Percentiles rank a stretch among this genome's conserved stretches.
Evolutionary conservation across 2,888 invertebrate genomes (phyloP).

Genomic region (Celastrina argiolus): DNA sequence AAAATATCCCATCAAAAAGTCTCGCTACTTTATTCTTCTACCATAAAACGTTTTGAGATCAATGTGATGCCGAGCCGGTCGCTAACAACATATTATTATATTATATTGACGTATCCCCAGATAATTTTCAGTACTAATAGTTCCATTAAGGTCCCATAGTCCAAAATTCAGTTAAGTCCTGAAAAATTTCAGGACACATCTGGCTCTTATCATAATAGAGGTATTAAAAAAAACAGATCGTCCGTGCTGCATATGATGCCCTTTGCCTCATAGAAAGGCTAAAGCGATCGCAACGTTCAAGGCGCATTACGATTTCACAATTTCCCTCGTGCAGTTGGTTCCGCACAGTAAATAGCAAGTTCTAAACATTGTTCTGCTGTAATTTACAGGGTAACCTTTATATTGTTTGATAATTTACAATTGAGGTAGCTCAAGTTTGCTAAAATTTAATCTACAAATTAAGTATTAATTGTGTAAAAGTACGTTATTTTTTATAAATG

Average conservation of each 20-base stretch:
- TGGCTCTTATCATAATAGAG: background rate
- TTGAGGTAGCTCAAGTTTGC: no score
- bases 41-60: no score
- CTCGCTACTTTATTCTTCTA: no score
- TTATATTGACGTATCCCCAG: no score
- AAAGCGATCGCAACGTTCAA: background rate
- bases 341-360: conserved; percentile 9
- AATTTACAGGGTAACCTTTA: background rate
- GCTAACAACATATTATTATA: no score
- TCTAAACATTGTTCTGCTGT: background rate
- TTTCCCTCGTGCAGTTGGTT: conserved; percentile 8
- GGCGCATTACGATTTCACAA: conserved; percentile 15
- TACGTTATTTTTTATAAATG: background rate
- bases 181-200: background rate
- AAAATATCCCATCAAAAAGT: no score
- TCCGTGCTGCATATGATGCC: background rate
- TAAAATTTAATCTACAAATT: no score
- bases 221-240: background rate
- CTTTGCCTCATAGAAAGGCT: conserved; percentile 18
- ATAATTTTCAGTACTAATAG: no score
- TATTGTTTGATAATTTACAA: no score
- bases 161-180: background rate
- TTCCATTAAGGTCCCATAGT: background rate
- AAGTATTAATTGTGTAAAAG: no score
- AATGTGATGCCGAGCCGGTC: no score